A percentile compares a stretch with the other conserved stretches of the same genome.
phyloP scores from a whole-genome alignment of 2,797 vertebrate species.

The Pangasius macronema region DNA sequence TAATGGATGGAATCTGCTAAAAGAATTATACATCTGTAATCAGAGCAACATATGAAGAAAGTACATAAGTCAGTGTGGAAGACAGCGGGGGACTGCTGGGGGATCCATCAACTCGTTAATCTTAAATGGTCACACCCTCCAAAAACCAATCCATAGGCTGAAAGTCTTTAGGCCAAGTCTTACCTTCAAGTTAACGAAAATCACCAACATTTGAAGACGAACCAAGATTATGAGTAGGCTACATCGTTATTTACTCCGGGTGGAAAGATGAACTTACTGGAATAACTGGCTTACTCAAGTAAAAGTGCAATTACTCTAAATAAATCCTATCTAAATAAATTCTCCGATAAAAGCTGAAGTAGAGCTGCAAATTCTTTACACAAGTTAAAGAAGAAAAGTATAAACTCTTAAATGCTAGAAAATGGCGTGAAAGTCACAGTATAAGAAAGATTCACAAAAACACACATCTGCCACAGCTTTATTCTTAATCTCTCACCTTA shows the following conservation, averaged over 20 bases:
- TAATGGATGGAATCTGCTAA: constrained; percentile 41
- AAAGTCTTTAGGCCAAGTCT: neutral
- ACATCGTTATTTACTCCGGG: neutral
- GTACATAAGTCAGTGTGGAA: constrained; percentile 11
- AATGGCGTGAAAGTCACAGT: too few species aligned
- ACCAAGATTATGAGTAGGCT: neutral
- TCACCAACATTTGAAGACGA: neutral
- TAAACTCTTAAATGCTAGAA: too few species aligned
- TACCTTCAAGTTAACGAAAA: neutral
- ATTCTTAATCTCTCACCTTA: too few species aligned
- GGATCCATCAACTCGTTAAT: neutral
- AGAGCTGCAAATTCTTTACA: neutral
- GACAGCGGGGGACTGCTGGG: neutral
- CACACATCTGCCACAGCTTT: too few species aligned
- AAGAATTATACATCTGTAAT: constrained; percentile 32
- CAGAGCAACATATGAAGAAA: constrained; percentile 1
- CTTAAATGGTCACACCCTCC: neutral
- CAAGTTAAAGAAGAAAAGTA: neutral
- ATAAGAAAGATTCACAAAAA: too few species aligned
- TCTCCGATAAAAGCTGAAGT: neutral
- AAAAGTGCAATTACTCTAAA: neutral
- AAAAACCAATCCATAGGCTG: neutral
- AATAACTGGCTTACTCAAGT: neutral
- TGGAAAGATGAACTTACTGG: neutral
- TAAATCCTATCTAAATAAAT: neutral